A percentile compares a stretch with the other conserved stretches of the same genome.
Evolutionary conservation across 2,113 vertebrate species (phyloP).

Genomic region (Empidonax alnorum): DNA sequence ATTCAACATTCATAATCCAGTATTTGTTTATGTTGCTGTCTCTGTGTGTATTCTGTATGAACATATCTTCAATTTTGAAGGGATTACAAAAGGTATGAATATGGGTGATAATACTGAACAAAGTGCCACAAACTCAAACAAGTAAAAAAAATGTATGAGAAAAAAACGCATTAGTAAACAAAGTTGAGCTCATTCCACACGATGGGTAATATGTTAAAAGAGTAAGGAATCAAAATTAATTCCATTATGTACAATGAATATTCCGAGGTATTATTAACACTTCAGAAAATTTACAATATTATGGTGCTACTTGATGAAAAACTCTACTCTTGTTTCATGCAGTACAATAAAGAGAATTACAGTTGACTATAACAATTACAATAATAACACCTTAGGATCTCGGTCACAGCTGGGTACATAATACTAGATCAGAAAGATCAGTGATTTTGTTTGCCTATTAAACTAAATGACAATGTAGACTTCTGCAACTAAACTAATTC

Average conservation of each 20-base stretch:
- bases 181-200: not conserved
- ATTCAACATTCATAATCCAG: not conserved
- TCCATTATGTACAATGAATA: not conserved
- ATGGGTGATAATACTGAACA: not conserved
- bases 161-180: not conserved
- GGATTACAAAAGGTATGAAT: not conserved
- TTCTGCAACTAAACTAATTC: not conserved
- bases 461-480: not conserved
- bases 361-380: not conserved
- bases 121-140: not conserved
- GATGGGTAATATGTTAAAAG: not conserved
- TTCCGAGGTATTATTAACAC: not conserved
- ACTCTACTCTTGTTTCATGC: not conserved
- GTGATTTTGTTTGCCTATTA: not conserved
- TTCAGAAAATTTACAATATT: not conserved
- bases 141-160: not conserved
- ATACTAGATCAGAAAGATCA: not conserved
- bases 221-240: not conserved
- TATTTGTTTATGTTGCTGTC: not conserved
- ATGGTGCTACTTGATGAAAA: not conserved
- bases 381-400: not conserved
- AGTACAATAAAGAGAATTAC: not conserved
- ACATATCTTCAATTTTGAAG: not conserved
- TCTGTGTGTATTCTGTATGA: not conserved
- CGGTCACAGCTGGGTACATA: not conserved